Percentiles rank a stretch among this genome's conserved stretches.
Conservation (phyloP, 2,797 vertebrate genomes). For the Anguilla anguilla region DNA sequence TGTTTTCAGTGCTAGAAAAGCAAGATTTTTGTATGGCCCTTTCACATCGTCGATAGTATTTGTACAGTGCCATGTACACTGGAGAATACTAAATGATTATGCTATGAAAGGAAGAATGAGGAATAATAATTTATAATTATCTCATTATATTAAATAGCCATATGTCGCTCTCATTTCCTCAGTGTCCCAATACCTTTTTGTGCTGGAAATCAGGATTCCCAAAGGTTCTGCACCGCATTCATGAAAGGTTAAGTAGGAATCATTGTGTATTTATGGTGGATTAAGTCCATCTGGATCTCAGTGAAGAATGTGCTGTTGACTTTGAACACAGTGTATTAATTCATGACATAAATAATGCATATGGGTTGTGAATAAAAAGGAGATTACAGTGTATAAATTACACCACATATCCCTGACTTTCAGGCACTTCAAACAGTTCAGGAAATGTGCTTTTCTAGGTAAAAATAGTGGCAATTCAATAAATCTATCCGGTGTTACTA, state of each 20-base stretch:
- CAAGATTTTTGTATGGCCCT: not conserved
- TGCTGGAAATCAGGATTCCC: slow-evolving; percentile 13
- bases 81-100: not conserved
- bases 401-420: slow-evolving; percentile 1
- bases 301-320: not conserved
- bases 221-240: not conserved
- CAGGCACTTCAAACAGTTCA: slow-evolving; percentile 37
- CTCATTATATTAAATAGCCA: not conserved
- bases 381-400: slow-evolving; percentile 37
- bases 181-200: not conserved
- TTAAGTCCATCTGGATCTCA: slow-evolving; percentile 32
- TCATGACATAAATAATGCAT: slow-evolving; percentile 38
- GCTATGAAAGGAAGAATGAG: not conserved
- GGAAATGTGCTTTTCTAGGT: slow-evolving; percentile 33
- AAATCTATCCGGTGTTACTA: slow-evolving; percentile 35
- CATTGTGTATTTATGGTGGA: slow-evolving; percentile 7
- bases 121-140: slow-evolving; percentile 13
- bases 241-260: not conserved
- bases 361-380: slow-evolving; percentile 23
- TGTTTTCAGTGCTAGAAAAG: not conserved
- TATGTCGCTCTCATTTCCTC: slow-evolving; percentile 3
- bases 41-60: not conserved
- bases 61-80: not conserved
- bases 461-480: slow-evolving; percentile 14
- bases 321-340: slow-evolving; percentile 30